Percentiles rank a stretch among this genome's conserved stretches.
Evolutionary conservation across 2,797 vertebrate genomes (phyloP).

Genomic region (Chaetophractus vellerosus): DNA sequence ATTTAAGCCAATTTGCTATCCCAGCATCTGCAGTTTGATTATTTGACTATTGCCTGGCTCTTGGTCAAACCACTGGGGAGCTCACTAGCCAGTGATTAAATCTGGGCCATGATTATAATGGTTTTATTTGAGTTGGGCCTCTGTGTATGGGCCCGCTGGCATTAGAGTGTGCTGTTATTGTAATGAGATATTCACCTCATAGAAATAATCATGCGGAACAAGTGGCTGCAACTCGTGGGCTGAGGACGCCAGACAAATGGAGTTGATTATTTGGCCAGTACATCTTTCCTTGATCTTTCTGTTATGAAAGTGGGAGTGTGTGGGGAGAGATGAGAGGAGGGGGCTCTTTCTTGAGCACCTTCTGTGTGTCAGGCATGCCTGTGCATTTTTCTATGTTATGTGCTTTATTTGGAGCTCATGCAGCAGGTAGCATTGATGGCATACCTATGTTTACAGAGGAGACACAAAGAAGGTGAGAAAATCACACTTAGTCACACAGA

Average conservation of each 20-base stretch:
- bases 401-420: background rate
- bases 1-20: conserved; percentile 95
- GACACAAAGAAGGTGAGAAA: background rate
- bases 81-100: conserved; percentile 92
- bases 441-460: background rate
- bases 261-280: background rate
- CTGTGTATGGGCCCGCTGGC: conserved; percentile 90
- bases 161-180: conserved; percentile 88
- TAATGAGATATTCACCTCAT: conserved; percentile 89
- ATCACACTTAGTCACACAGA: background rate
- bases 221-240: conserved; percentile 81
- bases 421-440: background rate
- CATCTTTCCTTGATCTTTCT: conserved; percentile 31
- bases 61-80: conserved; percentile 95
- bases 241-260: background rate
- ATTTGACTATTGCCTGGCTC: conserved; percentile 97
- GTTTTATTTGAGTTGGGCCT: conserved; percentile 90
- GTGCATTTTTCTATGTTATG: background rate
- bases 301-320: conserved; percentile 16
- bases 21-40: conserved; percentile 96
- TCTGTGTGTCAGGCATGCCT: background rate
- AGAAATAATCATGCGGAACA: conserved; percentile 86
- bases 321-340: background rate
- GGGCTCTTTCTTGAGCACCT: background rate
- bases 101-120: conserved; percentile 92